Evolutionary conservation across 2,888 invertebrate genomes (phyloP), one percentile per base, ranked within the genome.

Genomic region (Galerucella calmariensis): DNA sequence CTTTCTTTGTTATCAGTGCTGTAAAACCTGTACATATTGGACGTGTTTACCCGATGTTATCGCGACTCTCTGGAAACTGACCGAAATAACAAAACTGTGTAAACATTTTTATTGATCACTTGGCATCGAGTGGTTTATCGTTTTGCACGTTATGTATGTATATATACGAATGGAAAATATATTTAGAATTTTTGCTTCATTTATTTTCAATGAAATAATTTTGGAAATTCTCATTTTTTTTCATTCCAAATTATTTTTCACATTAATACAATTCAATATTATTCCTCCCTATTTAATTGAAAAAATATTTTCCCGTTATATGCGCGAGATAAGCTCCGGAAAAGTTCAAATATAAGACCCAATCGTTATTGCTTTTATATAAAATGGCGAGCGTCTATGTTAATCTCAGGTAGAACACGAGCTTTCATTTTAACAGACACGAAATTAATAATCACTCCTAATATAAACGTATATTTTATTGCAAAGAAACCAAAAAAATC

Each of bases 71-170:
- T 46, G 58, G 62, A 66, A 74, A 75, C 69, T 69, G 68, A 59
- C 71, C 72, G 72, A 72, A 75, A 75, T 66, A 72, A 71, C 71
- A 68, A 69, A 72, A 68, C 59, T 72, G 68, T 72, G 72, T 72
- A 75, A 75, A 75, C 68, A 75, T 75, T 72, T 72, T 68, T 75
- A 75, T 75, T 75, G 75, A 75, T 75, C 75, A 75, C 71, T 75
- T 58, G 74, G 68, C 65, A 58, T 75, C 72, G 53, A 75, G 70
- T 68, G 72, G 61, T 61, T 61, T 58, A 59, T 59, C 27, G 27
- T 59, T 59, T 51, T 59, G 59, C 27, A 27, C 27, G 4, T 27
- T 59, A 27, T 27, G 24, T 59, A 24, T 10, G 8, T 35, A 8
- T 35, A 35, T 35, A 2, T n/a, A n/a, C n/a, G n/a, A n/a, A 51